Percentiles rank a stretch among this genome's conserved stretches.
phyloP scores from a whole-genome alignment of 2,113 vertebrate species.

The Monopterus albus region DNA sequence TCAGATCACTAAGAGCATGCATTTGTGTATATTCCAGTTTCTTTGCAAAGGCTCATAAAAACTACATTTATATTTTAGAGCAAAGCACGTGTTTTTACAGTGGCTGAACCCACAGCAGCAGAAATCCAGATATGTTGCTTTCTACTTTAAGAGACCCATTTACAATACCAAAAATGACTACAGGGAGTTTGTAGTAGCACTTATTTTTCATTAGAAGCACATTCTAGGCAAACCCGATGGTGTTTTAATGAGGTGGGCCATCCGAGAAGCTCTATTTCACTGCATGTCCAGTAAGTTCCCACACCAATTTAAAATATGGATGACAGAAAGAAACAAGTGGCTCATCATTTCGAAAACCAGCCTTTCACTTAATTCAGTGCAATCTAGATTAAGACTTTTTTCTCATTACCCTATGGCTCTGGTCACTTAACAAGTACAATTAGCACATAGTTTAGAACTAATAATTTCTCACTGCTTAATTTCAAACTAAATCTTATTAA shows the following conservation, averaged over 20 bases:
- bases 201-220: slow-evolving; percentile 47
- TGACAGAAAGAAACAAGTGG: background rate
- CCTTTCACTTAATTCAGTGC: slow-evolving; percentile 11
- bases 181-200: slow-evolving; percentile 24
- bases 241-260: slow-evolving; percentile 54
- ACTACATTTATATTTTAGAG: background rate
- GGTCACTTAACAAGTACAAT: slow-evolving; percentile 1
- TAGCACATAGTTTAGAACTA: background rate
- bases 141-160: slow-evolving; percentile 12
- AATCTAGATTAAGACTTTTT: background rate
- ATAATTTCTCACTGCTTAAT: background rate
- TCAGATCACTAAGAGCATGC: slow-evolving; percentile 34
- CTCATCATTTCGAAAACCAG: slow-evolving; percentile 12
- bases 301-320: slow-evolving; percentile 27
- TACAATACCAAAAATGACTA: slow-evolving; percentile 21
- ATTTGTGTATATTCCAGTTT: background rate
- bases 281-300: slow-evolving; percentile 30
- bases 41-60: background rate
- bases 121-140: slow-evolving; percentile 5
- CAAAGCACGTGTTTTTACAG: background rate
- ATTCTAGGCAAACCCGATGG: slow-evolving; percentile 40
- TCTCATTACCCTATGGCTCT: background rate
- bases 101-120: background rate
- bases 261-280: slow-evolving; percentile 21
- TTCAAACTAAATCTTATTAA: background rate